phyloP scores from a whole-genome alignment of 2,888 invertebrate genomes.

The Argyra leucocephala region DNA sequence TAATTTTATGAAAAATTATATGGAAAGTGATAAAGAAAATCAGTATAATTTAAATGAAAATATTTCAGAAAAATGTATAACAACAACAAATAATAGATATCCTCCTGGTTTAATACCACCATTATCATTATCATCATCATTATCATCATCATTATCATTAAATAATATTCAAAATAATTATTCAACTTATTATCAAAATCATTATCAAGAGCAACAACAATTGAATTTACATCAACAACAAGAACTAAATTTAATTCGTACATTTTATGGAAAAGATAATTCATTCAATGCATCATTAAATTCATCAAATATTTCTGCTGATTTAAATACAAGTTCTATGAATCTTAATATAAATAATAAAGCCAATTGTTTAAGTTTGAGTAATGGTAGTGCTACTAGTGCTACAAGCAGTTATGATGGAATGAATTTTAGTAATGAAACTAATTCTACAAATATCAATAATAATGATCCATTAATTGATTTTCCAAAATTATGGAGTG shows the following conservation, averaged over 20 bases:
- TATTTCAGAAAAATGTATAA: neutral
- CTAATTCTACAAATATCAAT: neutral
- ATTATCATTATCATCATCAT: neutral
- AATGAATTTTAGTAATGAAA: neutral
- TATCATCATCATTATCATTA: neutral
- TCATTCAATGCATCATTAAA: constrained; percentile 7
- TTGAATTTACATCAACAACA: neutral
- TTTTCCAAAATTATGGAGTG: neutral
- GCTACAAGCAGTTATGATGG: neutral
- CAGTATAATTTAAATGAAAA: neutral
- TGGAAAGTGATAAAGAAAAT: neutral
- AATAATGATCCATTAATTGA: neutral
- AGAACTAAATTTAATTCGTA: neutral
- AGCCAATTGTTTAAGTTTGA: neutral
- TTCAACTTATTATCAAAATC: constrained; percentile 12
- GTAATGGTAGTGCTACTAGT: neutral
- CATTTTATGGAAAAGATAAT: constrained; percentile 8
- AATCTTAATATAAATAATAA: neutral
- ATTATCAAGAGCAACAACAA: neutral
- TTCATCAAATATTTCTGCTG: neutral
- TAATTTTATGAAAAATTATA: neutral
- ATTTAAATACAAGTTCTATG: neutral
- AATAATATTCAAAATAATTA: constrained; percentile 2
- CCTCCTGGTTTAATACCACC: neutral
- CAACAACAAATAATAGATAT: neutral